A percentile compares a stretch with the other conserved stretches of the same genome.
These are phyloP conservation scores for Thymallus thymallus DNA, from an alignment of 2,113 vertebrate species.

Conservation along the genomic window DNA sequence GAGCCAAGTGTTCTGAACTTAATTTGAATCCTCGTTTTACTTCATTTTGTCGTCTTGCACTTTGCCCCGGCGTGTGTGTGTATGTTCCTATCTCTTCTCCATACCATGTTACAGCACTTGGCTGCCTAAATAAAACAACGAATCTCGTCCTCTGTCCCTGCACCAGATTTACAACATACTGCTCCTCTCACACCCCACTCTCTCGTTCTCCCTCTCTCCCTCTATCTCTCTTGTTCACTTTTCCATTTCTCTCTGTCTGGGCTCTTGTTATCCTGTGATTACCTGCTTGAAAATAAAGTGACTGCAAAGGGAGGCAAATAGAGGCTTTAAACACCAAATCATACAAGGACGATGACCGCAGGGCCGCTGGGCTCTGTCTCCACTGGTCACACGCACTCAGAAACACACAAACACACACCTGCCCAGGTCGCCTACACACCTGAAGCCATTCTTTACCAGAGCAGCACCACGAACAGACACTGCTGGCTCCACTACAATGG, in stretches of 20 bases:
- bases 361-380: too few relatives aligned
- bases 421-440: neutral
- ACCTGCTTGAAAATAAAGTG: constrained; percentile 55
- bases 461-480: neutral
- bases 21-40: neutral
- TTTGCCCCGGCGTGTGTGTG: neutral
- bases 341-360: neutral
- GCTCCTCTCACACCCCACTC: constrained; percentile 8
- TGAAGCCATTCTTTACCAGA: constrained; percentile 27
- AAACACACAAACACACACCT: neutral
- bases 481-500: constrained; percentile 22
- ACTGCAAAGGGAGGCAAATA: constrained; percentile 36
- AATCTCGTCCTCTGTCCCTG: constrained; percentile 59
- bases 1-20: too few relatives aligned
- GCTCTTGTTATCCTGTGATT: constrained; percentile 54
- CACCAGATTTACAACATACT: constrained; percentile 58
- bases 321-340: constrained; percentile 11
- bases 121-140: constrained; percentile 47
- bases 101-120: constrained; percentile 22
- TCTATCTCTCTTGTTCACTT: constrained; percentile 57
- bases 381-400: neutral
- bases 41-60: neutral
- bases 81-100: constrained; percentile 2
- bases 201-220: constrained; percentile 37
- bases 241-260: constrained; percentile 40